phyloP scores from a whole-genome alignment of 2,113 vertebrate species.

The Nannospalax galili region DNA sequence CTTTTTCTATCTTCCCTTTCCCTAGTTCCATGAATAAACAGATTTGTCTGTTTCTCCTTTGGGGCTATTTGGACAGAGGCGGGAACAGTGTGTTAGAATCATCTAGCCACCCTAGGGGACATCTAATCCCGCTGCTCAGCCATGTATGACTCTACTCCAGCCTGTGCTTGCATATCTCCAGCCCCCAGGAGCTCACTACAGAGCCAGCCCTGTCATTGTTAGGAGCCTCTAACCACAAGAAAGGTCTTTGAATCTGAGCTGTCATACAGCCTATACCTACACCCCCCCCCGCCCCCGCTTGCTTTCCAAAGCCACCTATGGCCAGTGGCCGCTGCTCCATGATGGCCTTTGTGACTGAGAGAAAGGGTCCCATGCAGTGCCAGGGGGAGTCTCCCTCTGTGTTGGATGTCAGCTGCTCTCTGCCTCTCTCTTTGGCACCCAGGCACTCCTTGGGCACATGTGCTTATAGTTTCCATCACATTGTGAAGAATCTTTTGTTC shows the following conservation, averaged over 20 bases:
- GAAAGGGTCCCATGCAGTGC: neutral
- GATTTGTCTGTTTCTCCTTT: neutral
- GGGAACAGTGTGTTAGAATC: neutral
- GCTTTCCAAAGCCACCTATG: neutral
- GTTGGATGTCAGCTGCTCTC: neutral
- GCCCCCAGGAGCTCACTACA: neutral
- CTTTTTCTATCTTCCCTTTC: neutral
- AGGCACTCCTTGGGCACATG: neutral
- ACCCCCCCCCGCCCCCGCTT: neutral
- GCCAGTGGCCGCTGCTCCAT: neutral
- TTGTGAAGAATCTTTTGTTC: constrained; percentile 29
- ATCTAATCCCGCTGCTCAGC: neutral
- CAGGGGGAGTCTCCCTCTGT: neutral
- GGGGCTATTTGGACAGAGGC: neutral
- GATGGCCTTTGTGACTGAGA: neutral
- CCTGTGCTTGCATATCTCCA: constrained; percentile 4
- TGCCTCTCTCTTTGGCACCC: neutral
- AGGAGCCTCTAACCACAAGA: neutral
- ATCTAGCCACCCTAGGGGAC: neutral
- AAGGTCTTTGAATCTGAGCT: neutral
- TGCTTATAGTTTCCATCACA: neutral
- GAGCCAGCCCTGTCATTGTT: neutral
- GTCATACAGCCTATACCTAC: no score
- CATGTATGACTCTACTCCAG: neutral
- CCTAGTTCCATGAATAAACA: neutral